Evolutionary conservation across 2,888 invertebrate species (phyloP).

Genomic region (Phlogophora meticulosa): DNA sequence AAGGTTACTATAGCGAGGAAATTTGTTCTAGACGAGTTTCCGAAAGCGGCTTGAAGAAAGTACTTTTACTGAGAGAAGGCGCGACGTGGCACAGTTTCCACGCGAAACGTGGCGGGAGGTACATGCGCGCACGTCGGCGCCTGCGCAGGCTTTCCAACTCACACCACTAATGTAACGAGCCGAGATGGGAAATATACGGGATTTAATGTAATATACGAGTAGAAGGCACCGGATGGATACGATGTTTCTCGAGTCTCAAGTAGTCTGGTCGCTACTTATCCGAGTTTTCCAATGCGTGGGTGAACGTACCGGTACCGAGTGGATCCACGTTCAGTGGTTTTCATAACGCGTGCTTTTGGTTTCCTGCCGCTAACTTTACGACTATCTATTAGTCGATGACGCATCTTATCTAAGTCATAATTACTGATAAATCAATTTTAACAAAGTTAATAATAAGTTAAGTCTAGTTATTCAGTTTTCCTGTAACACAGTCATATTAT

Average conservation of each 20-base stretch:
- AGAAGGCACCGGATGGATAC: conserved; percentile 73
- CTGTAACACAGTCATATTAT: not conserved
- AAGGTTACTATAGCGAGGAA: conserved; percentile 87
- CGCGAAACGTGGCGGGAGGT: conserved; percentile 72
- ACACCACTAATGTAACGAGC: conserved; percentile 77
- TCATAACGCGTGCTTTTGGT: conserved; percentile 31
- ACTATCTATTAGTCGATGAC: not conserved
- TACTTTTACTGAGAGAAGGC: conserved; percentile 89
- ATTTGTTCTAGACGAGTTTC: conserved; percentile 87
- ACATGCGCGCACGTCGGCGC: conserved; percentile 66
- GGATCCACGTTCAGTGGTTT: conserved; percentile 49
- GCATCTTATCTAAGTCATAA: not conserved
- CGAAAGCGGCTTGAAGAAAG: conserved; percentile 90
- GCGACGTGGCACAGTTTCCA: conserved; percentile 89
- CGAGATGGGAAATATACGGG: conserved; percentile 74
- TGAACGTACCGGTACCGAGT: conserved; percentile 27
- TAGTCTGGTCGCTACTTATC: conserved; percentile 66
- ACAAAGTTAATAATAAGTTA: not conserved
- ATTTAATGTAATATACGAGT: conserved; percentile 71
- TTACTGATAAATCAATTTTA: not conserved
- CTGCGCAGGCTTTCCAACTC: conserved; percentile 82
- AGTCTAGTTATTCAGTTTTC: not conserved
- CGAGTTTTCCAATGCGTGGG: conserved; percentile 71
- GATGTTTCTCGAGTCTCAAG: conserved; percentile 61
- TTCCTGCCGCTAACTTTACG: conserved; percentile 8